Conservation (phyloP, 2,888 invertebrate species). For the Pollenia angustigena region DNA sequence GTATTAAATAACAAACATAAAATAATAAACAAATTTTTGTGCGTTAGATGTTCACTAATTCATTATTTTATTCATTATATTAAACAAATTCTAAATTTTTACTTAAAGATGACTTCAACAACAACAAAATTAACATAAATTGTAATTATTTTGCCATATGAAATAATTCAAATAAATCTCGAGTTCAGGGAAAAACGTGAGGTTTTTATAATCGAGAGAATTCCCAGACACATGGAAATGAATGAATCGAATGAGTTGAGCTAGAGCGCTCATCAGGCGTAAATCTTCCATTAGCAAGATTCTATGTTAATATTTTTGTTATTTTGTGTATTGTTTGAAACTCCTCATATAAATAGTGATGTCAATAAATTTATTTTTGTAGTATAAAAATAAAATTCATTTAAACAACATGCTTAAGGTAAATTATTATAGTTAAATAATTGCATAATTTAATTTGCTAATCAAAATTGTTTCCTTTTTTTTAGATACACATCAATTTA, state of each 20-base stretch:
- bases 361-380: conserved; percentile 41
- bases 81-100: not conserved
- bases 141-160: conserved; percentile 64
- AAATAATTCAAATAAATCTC: conserved; percentile 58
- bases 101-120: conserved; percentile 47
- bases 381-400: conserved; percentile 55
- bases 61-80: conserved; percentile 23
- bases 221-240: conserved; percentile 42
- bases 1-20: conserved; percentile 53
- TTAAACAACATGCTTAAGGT: conserved; percentile 61
- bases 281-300: conserved; percentile 49
- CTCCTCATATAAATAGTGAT: conserved; percentile 66
- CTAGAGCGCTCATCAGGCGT: conserved; percentile 6
- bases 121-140: conserved; percentile 53
- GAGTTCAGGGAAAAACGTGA: conserved; percentile 72
- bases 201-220: conserved; percentile 61
- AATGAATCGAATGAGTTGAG: conserved; percentile 4
- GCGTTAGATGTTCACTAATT: conserved; percentile 37
- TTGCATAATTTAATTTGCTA: not conserved
- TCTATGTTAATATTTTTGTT: conserved; percentile 31
- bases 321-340: not conserved
- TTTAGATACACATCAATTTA: conserved; percentile 41
- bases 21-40: conserved; percentile 17
- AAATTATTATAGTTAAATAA: conserved; percentile 33
- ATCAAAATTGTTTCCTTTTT: not conserved